Percentiles rank a stretch among this genome's conserved stretches.
Conservation (phyloP, 2,888 invertebrate species). For the Cheilosia vulpina region DNA sequence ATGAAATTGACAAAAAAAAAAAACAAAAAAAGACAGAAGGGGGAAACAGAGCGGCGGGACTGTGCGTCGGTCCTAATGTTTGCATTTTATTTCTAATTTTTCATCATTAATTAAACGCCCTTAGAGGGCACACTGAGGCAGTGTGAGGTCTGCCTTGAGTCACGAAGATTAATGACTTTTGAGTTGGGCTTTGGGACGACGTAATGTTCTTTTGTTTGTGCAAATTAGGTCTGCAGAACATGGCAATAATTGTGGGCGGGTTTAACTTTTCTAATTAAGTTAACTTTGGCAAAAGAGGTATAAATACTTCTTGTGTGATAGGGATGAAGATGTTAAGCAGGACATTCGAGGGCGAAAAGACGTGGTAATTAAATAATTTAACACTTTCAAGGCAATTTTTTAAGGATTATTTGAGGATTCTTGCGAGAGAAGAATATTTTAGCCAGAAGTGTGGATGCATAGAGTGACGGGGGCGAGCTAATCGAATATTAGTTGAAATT, state of each 20-base stretch:
- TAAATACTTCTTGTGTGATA: not conserved
- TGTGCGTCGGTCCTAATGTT: constrained; percentile 27
- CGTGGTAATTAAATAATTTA: constrained; percentile 26
- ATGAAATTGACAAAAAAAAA: constrained; percentile 23
- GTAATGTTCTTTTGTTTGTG: not conserved
- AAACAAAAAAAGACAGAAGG: no score
- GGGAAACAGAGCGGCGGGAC: constrained; percentile 18
- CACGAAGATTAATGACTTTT: constrained; percentile 45
- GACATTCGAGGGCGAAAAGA: not conserved
- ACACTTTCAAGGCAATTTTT: not conserved
- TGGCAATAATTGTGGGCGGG: constrained; percentile 11
- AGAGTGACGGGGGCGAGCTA: no score
- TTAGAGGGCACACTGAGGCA: not conserved
- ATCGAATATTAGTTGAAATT: no score
- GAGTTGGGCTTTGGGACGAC: constrained; percentile 10
- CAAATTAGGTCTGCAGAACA: constrained; percentile 14
- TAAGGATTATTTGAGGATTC: not conserved
- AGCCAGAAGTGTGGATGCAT: no score
- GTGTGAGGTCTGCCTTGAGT: not conserved
- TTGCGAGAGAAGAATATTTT: not conserved
- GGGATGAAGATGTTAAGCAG: not conserved
- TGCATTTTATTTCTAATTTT: constrained; percentile 60
- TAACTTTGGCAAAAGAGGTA: not conserved
- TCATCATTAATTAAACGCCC: constrained; percentile 62
- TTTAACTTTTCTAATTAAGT: constrained; percentile 39